Base-by-base conservation (phyloP, 2,888 invertebrate genomes). In the Yponomeuta plumbellus region DNA sequence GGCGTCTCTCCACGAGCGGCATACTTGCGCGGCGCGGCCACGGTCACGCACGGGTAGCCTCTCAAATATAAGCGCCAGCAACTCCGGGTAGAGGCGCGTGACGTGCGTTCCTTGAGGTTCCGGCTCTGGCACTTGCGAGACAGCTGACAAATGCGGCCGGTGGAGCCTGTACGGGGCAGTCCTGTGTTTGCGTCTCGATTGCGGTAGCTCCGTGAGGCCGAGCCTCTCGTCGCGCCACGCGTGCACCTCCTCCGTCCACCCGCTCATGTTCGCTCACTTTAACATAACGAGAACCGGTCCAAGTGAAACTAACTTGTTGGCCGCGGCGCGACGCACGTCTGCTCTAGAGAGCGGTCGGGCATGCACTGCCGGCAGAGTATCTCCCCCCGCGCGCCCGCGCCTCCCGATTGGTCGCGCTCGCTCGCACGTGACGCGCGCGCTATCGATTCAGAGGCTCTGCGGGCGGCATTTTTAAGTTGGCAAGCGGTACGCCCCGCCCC, bases 21-120 rank as follows among this genome's bases (percentile, higher is more conserved):
- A 97, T 70, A 98, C 97, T 87, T 97, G 97, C 2, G 98, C 97
- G 22, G 96, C 98, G 61, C 96, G 92, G 2, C 98, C 98, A 80
- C 97, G 94, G 86, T 98, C 98, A 73, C 95, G 92, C 61, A 97
- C 96, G 66, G 97, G 95, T 80, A 98, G 91, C 85, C 97, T 94
- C 79, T 96, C 94, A 85, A 98, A 98, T 81, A 98, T 98, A 78
- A 97, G 93, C 69, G 97, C 97, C 72, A 98, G 89, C 72, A 98
- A 94, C 88, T 98, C 98, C 22, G 98, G 98, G 85, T 97, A 98
- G 65, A 98, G 92, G 80, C 96, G 94, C 64, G 97, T 96, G 75
- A 98, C 96, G 89, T 97, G 96, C 66, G 95, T 94, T 69, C 93
- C 92, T 73, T 84, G 83, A 80, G 92, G 76, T 85, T 90, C 83